phyloP scores from a whole-genome alignment of 1,140 invertebrate genomes.

The Hydropsyche tenuis region DNA sequence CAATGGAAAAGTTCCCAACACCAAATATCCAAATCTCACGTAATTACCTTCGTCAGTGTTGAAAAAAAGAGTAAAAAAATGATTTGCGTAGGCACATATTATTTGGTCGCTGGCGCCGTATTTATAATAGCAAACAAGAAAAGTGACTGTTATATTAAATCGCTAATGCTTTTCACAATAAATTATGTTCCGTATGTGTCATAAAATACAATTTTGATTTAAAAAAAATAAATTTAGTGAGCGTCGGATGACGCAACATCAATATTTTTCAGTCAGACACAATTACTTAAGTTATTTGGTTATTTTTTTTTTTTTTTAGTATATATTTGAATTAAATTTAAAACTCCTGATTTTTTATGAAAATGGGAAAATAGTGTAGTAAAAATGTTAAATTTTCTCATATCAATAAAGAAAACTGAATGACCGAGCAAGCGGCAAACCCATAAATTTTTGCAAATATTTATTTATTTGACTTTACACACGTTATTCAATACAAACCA shows the following conservation, averaged over 20 bases:
- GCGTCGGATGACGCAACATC: no score
- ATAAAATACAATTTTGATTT: not conserved
- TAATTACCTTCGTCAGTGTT: conserved; percentile 9
- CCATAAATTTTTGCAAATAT: not conserved
- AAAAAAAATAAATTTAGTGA: no score
- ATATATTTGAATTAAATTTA: no score
- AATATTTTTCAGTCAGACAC: no score
- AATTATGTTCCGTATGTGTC: not conserved
- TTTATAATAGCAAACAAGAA: conserved; percentile 1
- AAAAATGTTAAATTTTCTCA: not conserved
- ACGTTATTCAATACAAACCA: no score
- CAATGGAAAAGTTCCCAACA: conserved; percentile 5
- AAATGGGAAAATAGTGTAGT: no score
- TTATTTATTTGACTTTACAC: no score
- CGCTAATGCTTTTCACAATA: conserved; percentile 10
- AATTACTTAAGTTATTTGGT: no score
- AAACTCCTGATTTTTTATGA: no score
- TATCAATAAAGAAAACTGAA: conserved; percentile 1
- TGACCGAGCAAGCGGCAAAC: not conserved
- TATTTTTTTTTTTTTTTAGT: no score
- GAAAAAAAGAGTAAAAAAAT: not conserved
- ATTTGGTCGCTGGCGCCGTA: conserved; percentile 23
- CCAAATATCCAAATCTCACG: not conserved
- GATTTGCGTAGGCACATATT: conserved; percentile 19
- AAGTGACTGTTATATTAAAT: not conserved